A percentile compares a stretch with the other conserved stretches of the same genome.
These are phyloP conservation scores for Callospermophilus lateralis DNA, from an alignment of 2,113 vertebrate species.

Conservation along the genomic window DNA sequence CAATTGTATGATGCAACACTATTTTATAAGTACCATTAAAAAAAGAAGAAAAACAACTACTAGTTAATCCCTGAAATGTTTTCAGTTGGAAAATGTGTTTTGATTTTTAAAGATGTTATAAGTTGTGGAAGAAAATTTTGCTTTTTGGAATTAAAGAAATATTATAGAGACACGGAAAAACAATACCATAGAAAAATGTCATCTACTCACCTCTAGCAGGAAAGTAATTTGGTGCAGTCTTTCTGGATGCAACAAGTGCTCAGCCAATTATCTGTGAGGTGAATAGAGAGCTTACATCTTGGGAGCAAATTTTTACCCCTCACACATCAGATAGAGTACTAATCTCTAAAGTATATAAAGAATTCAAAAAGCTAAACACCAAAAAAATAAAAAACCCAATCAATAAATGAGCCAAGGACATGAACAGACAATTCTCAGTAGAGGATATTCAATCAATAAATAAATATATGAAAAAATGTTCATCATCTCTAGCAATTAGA, in stretches of 20 bases:
- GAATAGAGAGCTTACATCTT: too few relatives aligned
- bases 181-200: constrained; percentile 28
- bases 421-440: too few relatives aligned
- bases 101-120: constrained; percentile 53
- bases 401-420: too few relatives aligned
- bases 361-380: too few relatives aligned
- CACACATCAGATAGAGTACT: too few relatives aligned
- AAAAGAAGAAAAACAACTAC: constrained; percentile 8
- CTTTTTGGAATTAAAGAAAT: background rate
- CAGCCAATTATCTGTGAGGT: too few relatives aligned
- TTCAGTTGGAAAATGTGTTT: constrained; percentile 32
- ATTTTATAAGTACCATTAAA: background rate
- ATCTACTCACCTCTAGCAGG: background rate
- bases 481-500: too few relatives aligned
- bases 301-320: too few relatives aligned
- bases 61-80: background rate
- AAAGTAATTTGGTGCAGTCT: constrained; percentile 40
- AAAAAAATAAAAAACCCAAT: too few relatives aligned
- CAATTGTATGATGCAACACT: background rate
- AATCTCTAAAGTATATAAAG: too few relatives aligned
- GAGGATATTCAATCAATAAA: too few relatives aligned
- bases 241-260: constrained; percentile 55
- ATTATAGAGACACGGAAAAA: background rate
- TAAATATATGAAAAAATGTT: too few relatives aligned
- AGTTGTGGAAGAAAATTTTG: background rate